Evolutionary conservation across 2,797 vertebrate species (phyloP).

Genomic region (Lithobates sylvaticus): DNA sequence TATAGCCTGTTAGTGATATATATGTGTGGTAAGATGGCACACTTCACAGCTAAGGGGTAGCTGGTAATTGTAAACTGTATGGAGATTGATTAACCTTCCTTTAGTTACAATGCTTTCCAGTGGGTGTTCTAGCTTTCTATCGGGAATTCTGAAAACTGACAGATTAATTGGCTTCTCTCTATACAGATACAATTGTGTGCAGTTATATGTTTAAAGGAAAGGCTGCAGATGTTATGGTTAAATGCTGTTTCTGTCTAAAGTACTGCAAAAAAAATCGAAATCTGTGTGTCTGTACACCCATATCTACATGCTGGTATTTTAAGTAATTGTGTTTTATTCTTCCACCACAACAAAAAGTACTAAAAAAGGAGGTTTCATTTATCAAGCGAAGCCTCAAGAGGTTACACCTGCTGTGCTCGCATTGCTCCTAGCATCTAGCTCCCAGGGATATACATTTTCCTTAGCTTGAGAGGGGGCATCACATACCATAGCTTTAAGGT

Average conservation of each 20-base stretch:
- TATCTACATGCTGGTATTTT: background rate
- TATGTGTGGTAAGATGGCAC: too few relatives aligned
- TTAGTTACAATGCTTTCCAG: background rate
- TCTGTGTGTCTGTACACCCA: background rate
- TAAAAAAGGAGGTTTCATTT: background rate
- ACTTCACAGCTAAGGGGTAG: too few relatives aligned
- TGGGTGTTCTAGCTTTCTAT: too few relatives aligned
- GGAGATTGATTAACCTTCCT: too few relatives aligned
- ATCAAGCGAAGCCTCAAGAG: background rate
- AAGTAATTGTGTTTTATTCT: background rate
- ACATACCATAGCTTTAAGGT: background rate
- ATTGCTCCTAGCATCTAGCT: background rate
- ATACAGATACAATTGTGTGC: background rate
- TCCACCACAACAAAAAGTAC: background rate
- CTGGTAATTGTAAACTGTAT: too few relatives aligned
- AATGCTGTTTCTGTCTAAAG: background rate
- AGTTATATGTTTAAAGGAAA: background rate
- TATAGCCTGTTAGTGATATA: too few relatives aligned
- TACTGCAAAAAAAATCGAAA: background rate
- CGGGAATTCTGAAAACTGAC: too few relatives aligned
- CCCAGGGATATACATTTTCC: background rate
- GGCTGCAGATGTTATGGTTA: background rate
- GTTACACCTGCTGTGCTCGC: background rate
- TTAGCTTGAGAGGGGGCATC: background rate
- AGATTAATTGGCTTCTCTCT: too few relatives aligned